Conservation (phyloP, 2,797 vertebrate species). For the Triplophysa bombifrons region DNA sequence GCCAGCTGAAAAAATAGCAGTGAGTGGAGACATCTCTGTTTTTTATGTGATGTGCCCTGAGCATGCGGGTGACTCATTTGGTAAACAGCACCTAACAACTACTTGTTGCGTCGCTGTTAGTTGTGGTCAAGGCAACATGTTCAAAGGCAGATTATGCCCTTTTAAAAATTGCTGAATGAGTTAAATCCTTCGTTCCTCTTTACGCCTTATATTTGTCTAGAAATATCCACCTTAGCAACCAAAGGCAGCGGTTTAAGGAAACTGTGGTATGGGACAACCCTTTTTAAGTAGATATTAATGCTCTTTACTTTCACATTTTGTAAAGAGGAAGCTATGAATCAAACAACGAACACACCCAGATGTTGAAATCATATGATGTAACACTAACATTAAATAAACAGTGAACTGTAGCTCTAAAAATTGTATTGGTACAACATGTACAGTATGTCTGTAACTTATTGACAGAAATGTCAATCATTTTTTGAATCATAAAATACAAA, state of each 20-base stretch:
- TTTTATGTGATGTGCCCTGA: not conserved
- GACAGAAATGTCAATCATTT: not conserved
- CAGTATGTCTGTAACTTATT: too few species aligned
- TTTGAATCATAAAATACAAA: not conserved
- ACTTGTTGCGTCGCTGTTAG: not conserved
- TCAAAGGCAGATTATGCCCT: not conserved
- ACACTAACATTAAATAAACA: too few species aligned
- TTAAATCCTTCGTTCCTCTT: not conserved
- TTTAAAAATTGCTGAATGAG: not conserved
- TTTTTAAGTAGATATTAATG: not conserved
- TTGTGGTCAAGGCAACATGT: conserved; percentile 6
- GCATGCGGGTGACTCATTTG: conserved; percentile 16
- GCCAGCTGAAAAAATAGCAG: conserved; percentile 38
- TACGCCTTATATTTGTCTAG: not conserved
- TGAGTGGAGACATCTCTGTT: conserved; percentile 5
- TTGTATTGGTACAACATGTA: too few species aligned
- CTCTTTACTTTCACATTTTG: conserved; percentile 20
- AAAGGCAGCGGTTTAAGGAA: not conserved
- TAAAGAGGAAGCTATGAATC: conserved; percentile 6
- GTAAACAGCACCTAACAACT: conserved; percentile 14
- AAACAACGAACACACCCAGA: not conserved
- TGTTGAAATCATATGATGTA: conserved; percentile 7
- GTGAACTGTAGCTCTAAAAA: too few species aligned
- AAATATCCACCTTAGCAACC: conserved; percentile 12
- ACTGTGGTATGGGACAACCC: not conserved